Evolutionary conservation across 1,140 invertebrate genomes (phyloP).

Genomic region (Aphelenchoides fujianensis): DNA sequence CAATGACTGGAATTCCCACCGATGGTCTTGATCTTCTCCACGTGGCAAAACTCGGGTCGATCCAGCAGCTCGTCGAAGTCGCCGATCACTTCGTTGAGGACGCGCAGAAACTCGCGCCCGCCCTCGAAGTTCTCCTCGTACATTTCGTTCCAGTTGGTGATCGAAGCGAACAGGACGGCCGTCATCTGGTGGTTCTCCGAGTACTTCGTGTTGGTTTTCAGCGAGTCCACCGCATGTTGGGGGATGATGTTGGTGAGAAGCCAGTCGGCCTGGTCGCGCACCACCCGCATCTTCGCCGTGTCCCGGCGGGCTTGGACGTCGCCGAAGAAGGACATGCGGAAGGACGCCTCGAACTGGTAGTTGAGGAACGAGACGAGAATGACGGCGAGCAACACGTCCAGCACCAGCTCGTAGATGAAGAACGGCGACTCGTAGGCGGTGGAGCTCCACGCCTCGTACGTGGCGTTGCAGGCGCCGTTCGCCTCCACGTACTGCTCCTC

Average conservation of each 20-base stretch:
- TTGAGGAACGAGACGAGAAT: constrained; percentile 77
- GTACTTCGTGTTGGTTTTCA: constrained; percentile 88
- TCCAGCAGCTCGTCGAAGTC: constrained; percentile 90
- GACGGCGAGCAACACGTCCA: constrained; percentile 76
- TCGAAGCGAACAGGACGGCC: constrained; percentile 88
- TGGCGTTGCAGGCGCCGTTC: constrained; percentile 20
- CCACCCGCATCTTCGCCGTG: constrained; percentile 71
- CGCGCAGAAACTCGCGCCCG: constrained; percentile 84
- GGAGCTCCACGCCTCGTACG: constrained; percentile 6
- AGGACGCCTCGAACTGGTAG: constrained; percentile 83
- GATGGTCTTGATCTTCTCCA: too few species aligned
- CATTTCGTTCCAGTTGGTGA: constrained; percentile 90
- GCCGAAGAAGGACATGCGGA: constrained; percentile 85
- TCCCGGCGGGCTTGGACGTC: constrained; percentile 82
- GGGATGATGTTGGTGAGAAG: constrained; percentile 92
- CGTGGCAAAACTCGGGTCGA: too few species aligned
- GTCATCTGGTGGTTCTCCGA: constrained; percentile 89
- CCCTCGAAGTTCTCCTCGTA: constrained; percentile 71
- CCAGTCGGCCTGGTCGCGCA: constrained; percentile 90
- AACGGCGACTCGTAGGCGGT: constrained; percentile 37
- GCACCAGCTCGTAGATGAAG: constrained; percentile 73
- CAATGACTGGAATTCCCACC: too few species aligned
- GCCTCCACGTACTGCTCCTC: neutral
- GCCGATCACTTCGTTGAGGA: constrained; percentile 86
- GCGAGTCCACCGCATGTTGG: constrained; percentile 82